Evolutionary conservation across 2,797 vertebrate species (phyloP).

Genomic region (Labroides dimidiatus): DNA sequence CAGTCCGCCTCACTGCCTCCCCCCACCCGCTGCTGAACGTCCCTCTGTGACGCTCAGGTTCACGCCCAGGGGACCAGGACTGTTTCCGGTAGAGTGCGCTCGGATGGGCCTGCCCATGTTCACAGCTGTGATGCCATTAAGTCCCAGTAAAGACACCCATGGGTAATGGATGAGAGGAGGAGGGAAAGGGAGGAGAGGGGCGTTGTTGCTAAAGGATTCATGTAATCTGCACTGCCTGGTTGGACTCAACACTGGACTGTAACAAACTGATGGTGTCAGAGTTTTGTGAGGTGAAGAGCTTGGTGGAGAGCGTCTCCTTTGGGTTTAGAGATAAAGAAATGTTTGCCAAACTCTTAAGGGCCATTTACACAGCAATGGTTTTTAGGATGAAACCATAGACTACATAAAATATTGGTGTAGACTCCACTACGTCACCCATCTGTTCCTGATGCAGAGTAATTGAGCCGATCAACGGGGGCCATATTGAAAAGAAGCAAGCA

Average conservation of each 20-base stretch:
- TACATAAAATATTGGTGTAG: too few species aligned
- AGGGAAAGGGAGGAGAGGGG: constrained; percentile 4
- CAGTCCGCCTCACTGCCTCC: constrained; percentile 26
- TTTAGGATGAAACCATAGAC: too few species aligned
- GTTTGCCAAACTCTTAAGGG: too few species aligned
- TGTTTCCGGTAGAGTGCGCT: constrained; percentile 71
- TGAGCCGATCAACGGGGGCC: too few species aligned
- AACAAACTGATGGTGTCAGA: constrained; percentile 20
- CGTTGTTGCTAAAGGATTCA: constrained; percentile 12
- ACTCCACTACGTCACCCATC: too few species aligned
- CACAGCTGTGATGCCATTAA: constrained; percentile 76
- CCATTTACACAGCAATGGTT: too few species aligned
- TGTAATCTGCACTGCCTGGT: constrained; percentile 28
- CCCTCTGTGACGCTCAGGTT: constrained; percentile 48
- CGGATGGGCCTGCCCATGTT: constrained; percentile 51
- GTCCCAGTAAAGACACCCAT: constrained; percentile 58
- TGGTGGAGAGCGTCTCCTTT: not conserved
- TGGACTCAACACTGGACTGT: constrained; percentile 3
- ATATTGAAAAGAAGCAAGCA: too few species aligned
- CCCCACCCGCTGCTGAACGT: constrained; percentile 32
- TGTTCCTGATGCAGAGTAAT: too few species aligned
- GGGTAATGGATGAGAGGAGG: constrained; percentile 54
- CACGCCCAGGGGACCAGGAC: constrained; percentile 39
- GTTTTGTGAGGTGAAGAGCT: constrained; percentile 8
- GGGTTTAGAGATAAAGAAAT: not conserved